Evolutionary conservation across 2,113 vertebrate species (phyloP).

Genomic region (Varanus komodoensis): DNA sequence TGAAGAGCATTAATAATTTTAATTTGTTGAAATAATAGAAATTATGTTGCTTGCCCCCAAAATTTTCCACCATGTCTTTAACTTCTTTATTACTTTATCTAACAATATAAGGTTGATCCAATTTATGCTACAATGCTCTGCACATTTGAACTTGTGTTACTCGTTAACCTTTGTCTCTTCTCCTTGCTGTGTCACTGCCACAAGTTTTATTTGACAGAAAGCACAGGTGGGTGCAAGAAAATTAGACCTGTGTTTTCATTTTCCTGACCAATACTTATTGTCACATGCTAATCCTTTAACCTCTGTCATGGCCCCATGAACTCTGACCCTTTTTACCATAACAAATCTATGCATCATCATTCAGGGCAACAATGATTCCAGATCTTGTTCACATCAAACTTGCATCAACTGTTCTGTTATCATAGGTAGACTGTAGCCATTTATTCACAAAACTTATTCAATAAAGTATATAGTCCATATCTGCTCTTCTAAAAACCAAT

Average conservation of each 20-base stretch:
- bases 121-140: conserved; percentile 75
- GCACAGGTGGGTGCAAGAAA: conserved; percentile 85
- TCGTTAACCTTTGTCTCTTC: conserved; percentile 83
- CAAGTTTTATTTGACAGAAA: conserved; percentile 84
- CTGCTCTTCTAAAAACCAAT: conserved; percentile 53
- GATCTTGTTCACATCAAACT: conserved; percentile 54
- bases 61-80: conserved; percentile 75
- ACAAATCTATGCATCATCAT: conserved; percentile 80
- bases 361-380: conserved; percentile 71
- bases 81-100: conserved; percentile 68
- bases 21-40: conserved; percentile 76
- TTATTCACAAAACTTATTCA: conserved; percentile 56
- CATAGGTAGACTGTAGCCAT: conserved; percentile 66
- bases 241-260: conserved; percentile 84
- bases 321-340: conserved; percentile 87
- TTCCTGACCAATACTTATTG: conserved; percentile 80
- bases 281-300: conserved; percentile 85
- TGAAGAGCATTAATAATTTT: conserved; percentile 63
- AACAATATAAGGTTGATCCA: conserved; percentile 68
- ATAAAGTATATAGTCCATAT: conserved; percentile 24
- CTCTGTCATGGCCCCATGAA: conserved; percentile 84
- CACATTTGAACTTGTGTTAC: conserved; percentile 82
- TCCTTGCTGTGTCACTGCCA: conserved; percentile 77
- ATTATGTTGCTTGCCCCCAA: conserved; percentile 79
- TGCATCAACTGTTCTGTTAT: conserved; percentile 61